Percentiles rank a stretch among this genome's conserved stretches.
phyloP scores from a whole-genome alignment of 2,797 vertebrate genomes.

The Dermochelys coriacea region DNA sequence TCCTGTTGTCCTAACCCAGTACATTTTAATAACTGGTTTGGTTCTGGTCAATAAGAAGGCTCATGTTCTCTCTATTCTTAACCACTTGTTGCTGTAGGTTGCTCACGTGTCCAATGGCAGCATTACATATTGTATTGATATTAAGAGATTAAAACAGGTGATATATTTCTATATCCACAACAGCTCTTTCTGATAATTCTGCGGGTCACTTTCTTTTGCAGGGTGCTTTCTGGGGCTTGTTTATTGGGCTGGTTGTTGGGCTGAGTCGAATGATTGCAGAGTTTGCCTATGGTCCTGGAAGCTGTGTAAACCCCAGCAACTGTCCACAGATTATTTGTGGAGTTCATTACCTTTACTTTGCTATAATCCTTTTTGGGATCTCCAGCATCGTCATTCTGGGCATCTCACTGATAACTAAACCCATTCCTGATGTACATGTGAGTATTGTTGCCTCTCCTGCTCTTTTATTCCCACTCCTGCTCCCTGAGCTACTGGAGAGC shows the following conservation, averaged over 20 bases:
- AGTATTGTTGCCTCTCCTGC: slow-evolving; percentile 52
- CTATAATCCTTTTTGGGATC: slow-evolving; percentile 89
- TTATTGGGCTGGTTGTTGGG: slow-evolving; percentile 86
- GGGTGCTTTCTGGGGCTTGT: slow-evolving; percentile 95
- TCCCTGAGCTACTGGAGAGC: background rate
- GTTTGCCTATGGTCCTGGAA: slow-evolving; percentile 92
- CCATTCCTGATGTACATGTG: slow-evolving; percentile 94
- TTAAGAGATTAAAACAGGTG: background rate
- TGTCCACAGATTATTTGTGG: slow-evolving; percentile 95
- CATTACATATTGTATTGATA: background rate
- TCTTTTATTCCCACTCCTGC: background rate
- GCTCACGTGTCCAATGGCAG: background rate
- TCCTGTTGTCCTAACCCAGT: background rate
- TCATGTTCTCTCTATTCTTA: background rate
- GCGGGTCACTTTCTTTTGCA: slow-evolving; percentile 67
- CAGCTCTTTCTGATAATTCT: background rate
- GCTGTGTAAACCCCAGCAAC: slow-evolving; percentile 85
- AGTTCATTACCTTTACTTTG: slow-evolving; percentile 96
- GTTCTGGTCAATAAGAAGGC: background rate
- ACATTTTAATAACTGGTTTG: background rate
- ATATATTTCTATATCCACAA: background rate
- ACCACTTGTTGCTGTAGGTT: background rate
- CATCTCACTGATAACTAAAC: slow-evolving; percentile 92
- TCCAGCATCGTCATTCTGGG: slow-evolving; percentile 81
- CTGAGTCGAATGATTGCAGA: slow-evolving; percentile 91